Evolutionary conservation across 1,140 invertebrate species (phyloP).

Genomic region (Periplaneta americana): DNA sequence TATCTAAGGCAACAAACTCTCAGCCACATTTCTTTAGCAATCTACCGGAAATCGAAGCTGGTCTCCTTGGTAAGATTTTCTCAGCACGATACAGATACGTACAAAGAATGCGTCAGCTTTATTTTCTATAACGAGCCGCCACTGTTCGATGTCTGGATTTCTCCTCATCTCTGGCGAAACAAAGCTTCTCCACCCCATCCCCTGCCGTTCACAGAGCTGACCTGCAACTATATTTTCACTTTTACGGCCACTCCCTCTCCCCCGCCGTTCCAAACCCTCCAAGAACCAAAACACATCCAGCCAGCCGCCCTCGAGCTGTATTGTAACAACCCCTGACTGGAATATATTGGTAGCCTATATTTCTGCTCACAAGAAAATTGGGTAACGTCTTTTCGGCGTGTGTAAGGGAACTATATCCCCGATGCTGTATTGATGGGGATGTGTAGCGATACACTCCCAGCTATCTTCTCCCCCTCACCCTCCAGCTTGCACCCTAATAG

Average conservation of each 20-base stretch:
- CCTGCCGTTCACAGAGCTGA: background rate
- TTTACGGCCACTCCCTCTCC: background rate
- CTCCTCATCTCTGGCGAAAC: background rate
- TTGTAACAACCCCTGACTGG: background rate
- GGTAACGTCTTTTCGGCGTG: background rate
- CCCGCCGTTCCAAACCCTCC: background rate
- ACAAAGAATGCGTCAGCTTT: too few species aligned
- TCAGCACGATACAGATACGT: too few species aligned
- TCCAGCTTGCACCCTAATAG: background rate
- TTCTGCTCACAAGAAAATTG: background rate
- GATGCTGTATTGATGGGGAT: background rate
- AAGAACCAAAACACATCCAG: background rate
- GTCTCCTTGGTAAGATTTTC: too few species aligned
- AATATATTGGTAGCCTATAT: background rate
- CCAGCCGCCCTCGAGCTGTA: background rate
- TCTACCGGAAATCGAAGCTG: too few species aligned
- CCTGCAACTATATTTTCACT: background rate
- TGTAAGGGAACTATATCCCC: background rate
- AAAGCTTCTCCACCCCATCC: background rate
- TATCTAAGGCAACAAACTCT: too few species aligned
- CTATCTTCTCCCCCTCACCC: background rate
- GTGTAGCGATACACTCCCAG: background rate
- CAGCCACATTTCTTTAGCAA: too few species aligned
- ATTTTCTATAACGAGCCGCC: too few species aligned
- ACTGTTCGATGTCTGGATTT: too few species aligned